These are phyloP conservation scores for Protobothrops flavoviridis DNA, from an alignment of 2,113 vertebrate species.

Conservation along the genomic window DNA sequence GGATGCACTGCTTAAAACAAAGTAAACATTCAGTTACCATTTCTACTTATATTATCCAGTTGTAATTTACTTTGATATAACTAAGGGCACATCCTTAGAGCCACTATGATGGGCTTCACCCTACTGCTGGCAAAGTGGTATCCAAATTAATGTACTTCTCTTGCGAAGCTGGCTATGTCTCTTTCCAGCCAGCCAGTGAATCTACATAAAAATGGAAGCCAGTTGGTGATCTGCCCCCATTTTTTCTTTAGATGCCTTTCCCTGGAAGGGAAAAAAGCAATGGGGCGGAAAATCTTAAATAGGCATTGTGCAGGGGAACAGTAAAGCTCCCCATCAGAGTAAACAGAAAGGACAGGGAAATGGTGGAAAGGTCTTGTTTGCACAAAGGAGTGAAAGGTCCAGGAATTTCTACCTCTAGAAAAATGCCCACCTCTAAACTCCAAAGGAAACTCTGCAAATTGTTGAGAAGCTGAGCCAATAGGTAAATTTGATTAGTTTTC, in stretches of 20 bases:
- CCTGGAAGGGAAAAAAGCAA: background rate
- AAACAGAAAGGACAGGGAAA: background rate
- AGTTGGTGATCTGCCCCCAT: background rate
- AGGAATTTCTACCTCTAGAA: background rate
- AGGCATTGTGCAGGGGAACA: background rate
- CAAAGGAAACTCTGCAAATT: background rate
- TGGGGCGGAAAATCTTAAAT: background rate
- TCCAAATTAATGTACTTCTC: background rate
- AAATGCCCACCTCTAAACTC: background rate
- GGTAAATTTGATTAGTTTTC: background rate
- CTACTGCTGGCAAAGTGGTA: background rate
- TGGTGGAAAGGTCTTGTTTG: background rate
- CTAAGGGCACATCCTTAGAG: background rate
- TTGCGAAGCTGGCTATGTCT: background rate
- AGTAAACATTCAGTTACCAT: background rate
- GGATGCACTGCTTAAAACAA: background rate
- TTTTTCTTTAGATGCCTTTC: background rate
- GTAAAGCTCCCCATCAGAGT: background rate
- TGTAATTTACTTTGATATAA: background rate
- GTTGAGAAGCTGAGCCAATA: background rate
- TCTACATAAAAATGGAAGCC: background rate
- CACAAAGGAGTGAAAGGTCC: background rate
- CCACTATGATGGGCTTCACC: background rate
- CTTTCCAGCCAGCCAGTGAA: background rate
- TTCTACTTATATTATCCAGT: background rate